Evolutionary conservation across 1,140 invertebrate genomes (phyloP).

Genomic region (Caenorhabditis inopinata): DNA sequence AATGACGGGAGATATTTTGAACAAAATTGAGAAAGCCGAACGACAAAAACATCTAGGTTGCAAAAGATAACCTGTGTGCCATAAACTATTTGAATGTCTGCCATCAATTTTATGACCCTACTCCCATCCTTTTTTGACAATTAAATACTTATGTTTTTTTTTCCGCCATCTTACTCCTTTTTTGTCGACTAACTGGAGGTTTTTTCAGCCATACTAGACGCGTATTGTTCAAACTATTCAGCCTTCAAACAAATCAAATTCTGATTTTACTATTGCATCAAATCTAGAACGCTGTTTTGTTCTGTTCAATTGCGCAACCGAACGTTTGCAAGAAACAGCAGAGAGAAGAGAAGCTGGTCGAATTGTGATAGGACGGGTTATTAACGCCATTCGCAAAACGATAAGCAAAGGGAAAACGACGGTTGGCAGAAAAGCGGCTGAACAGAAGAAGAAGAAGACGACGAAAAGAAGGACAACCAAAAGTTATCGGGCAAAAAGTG

Average conservation of each 20-base stretch:
- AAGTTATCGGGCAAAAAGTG: conserved; percentile 31
- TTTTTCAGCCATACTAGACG: not conserved
- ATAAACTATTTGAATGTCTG: conserved; percentile 12
- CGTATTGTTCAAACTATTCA: not conserved
- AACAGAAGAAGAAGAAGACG: conserved; percentile 1
- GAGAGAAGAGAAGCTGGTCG: conserved; percentile 24
- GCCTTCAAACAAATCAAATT: not conserved
- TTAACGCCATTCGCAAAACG: conserved; percentile 33
- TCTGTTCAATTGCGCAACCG: conserved; percentile 27
- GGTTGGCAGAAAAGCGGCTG: not conserved
- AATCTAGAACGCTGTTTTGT: conserved; percentile 13
- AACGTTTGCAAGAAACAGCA: not conserved
- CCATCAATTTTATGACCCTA: conserved; percentile 6
- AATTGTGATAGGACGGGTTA: conserved; percentile 34
- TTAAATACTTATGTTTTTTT: conserved; percentile 16
- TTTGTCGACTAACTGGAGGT: not conserved
- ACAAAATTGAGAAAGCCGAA: not conserved
- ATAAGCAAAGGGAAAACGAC: conserved; percentile 12
- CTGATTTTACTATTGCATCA: not conserved
- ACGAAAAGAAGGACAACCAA: conserved; percentile 16
- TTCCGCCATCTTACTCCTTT: not conserved
- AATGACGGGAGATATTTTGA: no score
- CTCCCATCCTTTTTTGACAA: conserved; percentile 20
- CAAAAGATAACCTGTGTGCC: not conserved
- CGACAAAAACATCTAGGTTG: not conserved